Conservation (phyloP, 1,140 invertebrate genomes). For the Hesperophylax magnus region DNA sequence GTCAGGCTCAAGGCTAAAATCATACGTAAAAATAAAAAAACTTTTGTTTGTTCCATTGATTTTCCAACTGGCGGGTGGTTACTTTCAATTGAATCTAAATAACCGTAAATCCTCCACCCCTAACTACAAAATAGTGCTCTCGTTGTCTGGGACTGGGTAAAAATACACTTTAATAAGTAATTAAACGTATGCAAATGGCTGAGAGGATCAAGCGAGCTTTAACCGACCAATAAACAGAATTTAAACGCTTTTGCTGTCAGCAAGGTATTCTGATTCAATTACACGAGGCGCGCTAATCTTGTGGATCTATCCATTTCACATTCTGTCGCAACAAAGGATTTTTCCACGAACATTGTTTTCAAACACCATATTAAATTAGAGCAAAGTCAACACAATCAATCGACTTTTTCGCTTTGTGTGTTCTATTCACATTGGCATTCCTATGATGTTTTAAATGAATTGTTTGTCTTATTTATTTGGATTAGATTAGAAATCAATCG, state of each 20-base stretch:
- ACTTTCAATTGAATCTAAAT: too few species aligned
- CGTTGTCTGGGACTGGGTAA: background rate
- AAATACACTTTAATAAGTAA: slow-evolving; percentile 17
- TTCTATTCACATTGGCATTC: too few species aligned
- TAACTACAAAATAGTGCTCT: background rate
- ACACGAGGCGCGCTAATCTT: slow-evolving; percentile 35
- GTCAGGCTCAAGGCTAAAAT: too few species aligned
- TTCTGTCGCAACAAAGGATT: slow-evolving; percentile 24
- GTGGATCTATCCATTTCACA: slow-evolving; percentile 12
- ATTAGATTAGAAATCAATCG: too few species aligned
- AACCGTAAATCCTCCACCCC: too few species aligned
- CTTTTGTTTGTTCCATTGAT: too few species aligned
- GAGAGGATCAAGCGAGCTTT: slow-evolving; percentile 12
- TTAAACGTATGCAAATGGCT: slow-evolving; percentile 20
- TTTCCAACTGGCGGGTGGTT: too few species aligned
- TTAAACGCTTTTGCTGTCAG: slow-evolving; percentile 29
- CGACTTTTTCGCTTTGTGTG: too few species aligned
- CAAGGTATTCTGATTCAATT: slow-evolving; percentile 41
- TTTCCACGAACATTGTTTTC: slow-evolving; percentile 2
- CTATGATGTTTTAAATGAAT: too few species aligned
- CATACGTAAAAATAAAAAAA: too few species aligned
- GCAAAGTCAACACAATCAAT: background rate
- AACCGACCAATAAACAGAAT: slow-evolving; percentile 21
- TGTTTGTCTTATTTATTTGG: too few species aligned
- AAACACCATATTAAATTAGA: background rate